Evolutionary conservation across 2,797 vertebrate species (phyloP).

Genomic region (Eulemur rubriventer): DNA sequence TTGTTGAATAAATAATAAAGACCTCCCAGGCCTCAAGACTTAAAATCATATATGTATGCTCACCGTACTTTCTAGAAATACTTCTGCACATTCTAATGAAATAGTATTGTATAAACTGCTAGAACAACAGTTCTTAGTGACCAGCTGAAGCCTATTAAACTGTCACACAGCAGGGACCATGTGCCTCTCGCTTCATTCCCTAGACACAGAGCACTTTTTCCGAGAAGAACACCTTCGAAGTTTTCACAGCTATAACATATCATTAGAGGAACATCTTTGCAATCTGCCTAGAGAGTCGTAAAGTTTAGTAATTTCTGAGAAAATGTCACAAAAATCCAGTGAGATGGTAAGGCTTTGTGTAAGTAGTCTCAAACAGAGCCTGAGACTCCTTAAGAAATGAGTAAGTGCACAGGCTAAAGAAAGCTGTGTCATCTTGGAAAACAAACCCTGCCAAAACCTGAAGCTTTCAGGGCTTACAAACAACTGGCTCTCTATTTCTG

Average conservation of each 20-base stretch:
- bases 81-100: not conserved
- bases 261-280: constrained; percentile 22
- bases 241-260: not conserved
- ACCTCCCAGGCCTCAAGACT: not conserved
- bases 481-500: constrained; percentile 54
- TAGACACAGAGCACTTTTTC: constrained; percentile 3
- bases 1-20: not conserved
- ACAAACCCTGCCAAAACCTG: not conserved
- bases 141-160: not conserved
- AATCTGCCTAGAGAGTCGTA: not conserved
- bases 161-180: not conserved
- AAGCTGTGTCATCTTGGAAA: constrained; percentile 11
- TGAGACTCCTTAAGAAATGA: not conserved
- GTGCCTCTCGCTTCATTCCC: not conserved
- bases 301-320: constrained; percentile 21
- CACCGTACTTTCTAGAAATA: constrained; percentile 8
- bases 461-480: not conserved
- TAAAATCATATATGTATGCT: not conserved
- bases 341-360: not conserved
- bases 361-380: constrained; percentile 13
- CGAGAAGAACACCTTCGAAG: not conserved
- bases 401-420: constrained; percentile 21
- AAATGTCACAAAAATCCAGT: constrained; percentile 25
- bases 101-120: not conserved
- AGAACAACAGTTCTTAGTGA: not conserved